Base-by-base conservation (phyloP, 2,888 invertebrate species). In the Spatulosminthurus flaviceps region DNA sequence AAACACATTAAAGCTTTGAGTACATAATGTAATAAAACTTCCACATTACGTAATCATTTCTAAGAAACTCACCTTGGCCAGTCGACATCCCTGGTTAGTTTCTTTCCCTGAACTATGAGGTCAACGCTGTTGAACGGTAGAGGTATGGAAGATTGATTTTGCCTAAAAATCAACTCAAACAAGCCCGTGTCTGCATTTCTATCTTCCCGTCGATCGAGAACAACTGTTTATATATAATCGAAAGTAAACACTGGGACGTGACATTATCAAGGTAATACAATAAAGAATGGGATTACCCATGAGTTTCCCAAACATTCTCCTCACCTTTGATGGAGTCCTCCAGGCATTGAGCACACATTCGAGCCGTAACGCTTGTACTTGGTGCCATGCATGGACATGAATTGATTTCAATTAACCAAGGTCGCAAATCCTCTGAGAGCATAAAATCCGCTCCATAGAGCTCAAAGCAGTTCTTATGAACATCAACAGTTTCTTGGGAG, bases 381-480 rank as follows among this genome's bases (percentile, higher is more conserved):
- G 93, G 92, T 26, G 92, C 90, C 88, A 97, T 91, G 78, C 95
- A 93, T 0, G 96, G 96, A 86, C 93, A 93, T 0, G 94, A 93
- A 89, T 97, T 97, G 83, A 97, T 95, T 89, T 97, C 97, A 85
- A 97, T 94, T 81, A 97, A 88, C 93, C 95, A 96, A 0, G 96
- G 95, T 81, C 92, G 91, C 85, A 92, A 94, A 86, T 94, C 92
- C 86, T 95, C 93, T 79, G 94, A 93, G 51, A 97, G 87, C 90
- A 97, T 93, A 87, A 97, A 97, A 88, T 97, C 97, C 76, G 96
- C 96, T 7, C 96, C 97, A 87, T 95, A 96, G 51, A 96, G 87
- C 87, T 97, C 96, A 88, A 96, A 97, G 79, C 93, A 92, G 86
- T 94, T 93, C 86, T 91, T 91, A 81, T 92, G 89, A 24, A 90